Base-by-base conservation (phyloP, 2,888 invertebrate genomes). In the Epinotia brunnichana region DNA sequence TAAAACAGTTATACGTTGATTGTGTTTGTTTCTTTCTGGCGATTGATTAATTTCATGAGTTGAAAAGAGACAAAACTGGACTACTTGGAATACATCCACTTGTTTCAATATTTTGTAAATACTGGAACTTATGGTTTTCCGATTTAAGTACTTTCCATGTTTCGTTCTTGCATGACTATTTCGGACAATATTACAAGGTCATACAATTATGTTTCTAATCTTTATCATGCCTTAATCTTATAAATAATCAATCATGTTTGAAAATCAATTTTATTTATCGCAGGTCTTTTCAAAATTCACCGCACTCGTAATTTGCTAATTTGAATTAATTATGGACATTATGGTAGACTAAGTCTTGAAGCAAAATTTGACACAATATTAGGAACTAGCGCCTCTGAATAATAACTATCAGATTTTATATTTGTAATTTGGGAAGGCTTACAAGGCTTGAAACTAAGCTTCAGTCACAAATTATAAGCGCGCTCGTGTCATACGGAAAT, bases 1-100 rank as follows among this genome's bases (percentile, higher is more conserved):
- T 76, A 73, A 76, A 76, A 76, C 77, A 59, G 69, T 79, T 77
- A 64, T 10, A 48, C 48, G 48, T 48, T 24, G 76, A 61, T 44
- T 44, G 41, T 29, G 19, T 69, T 44, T 70, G 62, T 56, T 56
- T 70, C 70, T 70, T 56, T 70, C 62, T 63, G 48, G 63, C 56
- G 39, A 48, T 70, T 57, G 63, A 48, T 63, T 39, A 9, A 39
- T 19, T 66, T 66, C 66, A 66, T 66, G 15, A 41, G 66, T 64
- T 70, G 48, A 56, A 48, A 48, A 64, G 70, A 51, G 48, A 70
- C 59, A 68, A 51, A 66, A 39, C 35, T 39, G 39, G 56, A 56
- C 5, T 24, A 4, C 10, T 21, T 21, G 7, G 15, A 57, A 29
- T n/a, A 48, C 48, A 48, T n/a, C n/a, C n/a, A 15, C 48, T n/a